phyloP scores from a whole-genome alignment of 2,113 vertebrate genomes.

The Arothron firmamentum region DNA sequence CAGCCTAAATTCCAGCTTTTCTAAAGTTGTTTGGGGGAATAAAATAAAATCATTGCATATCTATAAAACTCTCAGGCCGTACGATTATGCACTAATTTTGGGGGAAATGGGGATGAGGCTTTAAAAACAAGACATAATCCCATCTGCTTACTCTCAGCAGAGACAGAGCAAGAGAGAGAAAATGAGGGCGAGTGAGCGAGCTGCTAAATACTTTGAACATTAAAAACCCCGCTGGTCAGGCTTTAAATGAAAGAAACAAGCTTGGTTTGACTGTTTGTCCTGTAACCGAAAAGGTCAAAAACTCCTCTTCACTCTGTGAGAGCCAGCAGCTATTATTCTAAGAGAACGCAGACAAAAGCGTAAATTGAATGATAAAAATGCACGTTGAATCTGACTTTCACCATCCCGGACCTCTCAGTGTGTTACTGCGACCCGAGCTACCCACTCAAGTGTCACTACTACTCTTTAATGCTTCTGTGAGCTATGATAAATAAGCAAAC shows the following conservation, averaged over 20 bases:
- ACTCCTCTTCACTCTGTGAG: conserved; percentile 23
- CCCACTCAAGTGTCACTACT: conserved; percentile 15
- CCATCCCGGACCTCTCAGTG: background rate
- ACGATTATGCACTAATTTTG: conserved; percentile 40
- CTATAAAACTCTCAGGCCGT: conserved; percentile 33
- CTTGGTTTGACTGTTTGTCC: conserved; percentile 11
- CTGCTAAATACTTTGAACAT: conserved; percentile 22
- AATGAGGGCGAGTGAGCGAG: conserved; percentile 17
- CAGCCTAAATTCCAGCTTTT: too few relatives aligned
- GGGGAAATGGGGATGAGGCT: conserved; percentile 25
- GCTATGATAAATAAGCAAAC: conserved; percentile 33
- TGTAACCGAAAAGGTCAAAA: conserved; percentile 26
- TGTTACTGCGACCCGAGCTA: background rate
- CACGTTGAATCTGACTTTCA: conserved; percentile 5
- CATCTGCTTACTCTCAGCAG: conserved; percentile 41
- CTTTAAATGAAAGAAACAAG: background rate
- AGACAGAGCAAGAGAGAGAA: conserved; percentile 3
- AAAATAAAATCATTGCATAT: conserved; percentile 39
- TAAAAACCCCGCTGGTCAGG: conserved; percentile 2
- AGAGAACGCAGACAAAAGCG: conserved; percentile 22
- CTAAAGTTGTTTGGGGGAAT: conserved; percentile 39
- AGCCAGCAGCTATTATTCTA: conserved; percentile 6
- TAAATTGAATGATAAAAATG: conserved; percentile 25
- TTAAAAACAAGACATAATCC: conserved; percentile 34
- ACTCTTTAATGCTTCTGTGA: conserved; percentile 27